Conservation (phyloP, 2,113 vertebrate species). For the Castor canadensis region DNA sequence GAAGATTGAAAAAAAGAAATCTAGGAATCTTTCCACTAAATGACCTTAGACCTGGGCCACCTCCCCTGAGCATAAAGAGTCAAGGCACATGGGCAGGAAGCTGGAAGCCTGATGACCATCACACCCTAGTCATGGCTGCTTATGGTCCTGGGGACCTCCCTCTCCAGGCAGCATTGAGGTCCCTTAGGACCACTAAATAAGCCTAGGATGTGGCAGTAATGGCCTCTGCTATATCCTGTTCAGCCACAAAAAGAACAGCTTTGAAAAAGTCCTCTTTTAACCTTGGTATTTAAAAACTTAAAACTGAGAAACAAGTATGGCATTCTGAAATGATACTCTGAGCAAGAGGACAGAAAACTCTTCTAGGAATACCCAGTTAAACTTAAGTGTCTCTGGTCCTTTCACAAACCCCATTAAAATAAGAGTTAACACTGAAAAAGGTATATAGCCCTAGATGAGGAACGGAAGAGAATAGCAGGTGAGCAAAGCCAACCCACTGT, state of each 20-base stretch:
- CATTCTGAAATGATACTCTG: background rate
- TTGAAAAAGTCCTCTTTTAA: background rate
- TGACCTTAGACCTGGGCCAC: background rate
- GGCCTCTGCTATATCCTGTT: background rate
- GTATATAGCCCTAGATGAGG: background rate
- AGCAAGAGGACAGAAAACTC: conserved; percentile 8
- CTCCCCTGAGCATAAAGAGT: conserved; percentile 45
- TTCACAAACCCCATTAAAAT: background rate
- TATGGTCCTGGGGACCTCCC: background rate
- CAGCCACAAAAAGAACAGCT: conserved; percentile 16
- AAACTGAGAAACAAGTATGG: background rate
- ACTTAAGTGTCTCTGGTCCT: background rate
- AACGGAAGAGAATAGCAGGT: background rate
- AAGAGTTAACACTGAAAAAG: background rate
- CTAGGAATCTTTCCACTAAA: conserved; percentile 44
- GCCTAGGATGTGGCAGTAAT: background rate
- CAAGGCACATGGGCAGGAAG: background rate
- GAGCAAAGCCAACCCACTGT: background rate
- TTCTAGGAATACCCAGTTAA: background rate
- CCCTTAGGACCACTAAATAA: conserved; percentile 9
- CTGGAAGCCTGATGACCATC: background rate
- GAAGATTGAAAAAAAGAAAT: background rate
- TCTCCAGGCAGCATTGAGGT: background rate
- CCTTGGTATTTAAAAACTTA: conserved; percentile 3
- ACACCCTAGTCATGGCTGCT: background rate